These are phyloP conservation scores for Amphiprion clarkii DNA, from an alignment of 2,797 vertebrate species.

Conservation along the genomic window DNA sequence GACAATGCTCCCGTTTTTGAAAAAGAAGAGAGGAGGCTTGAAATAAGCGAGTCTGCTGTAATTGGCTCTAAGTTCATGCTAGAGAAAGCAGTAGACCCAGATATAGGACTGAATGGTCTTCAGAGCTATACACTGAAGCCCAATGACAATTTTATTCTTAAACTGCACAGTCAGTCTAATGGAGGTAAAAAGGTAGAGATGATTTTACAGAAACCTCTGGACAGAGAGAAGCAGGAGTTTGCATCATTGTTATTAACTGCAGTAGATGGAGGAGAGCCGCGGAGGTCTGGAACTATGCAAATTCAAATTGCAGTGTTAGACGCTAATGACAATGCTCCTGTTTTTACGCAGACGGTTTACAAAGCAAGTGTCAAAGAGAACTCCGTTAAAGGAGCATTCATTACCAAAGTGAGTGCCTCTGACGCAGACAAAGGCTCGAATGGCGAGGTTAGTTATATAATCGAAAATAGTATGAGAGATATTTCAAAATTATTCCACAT, in stretches of 20 bases:
- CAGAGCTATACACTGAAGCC: constrained; percentile 76
- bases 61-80: constrained; percentile 76
- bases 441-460: constrained; percentile 69
- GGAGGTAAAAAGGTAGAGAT: constrained; percentile 76
- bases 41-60: constrained; percentile 78
- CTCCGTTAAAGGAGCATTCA: constrained; percentile 50
- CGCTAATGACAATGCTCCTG: constrained; percentile 79
- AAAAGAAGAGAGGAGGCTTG: constrained; percentile 62
- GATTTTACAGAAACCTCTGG: constrained; percentile 76
- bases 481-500: constrained; percentile 62
- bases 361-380: constrained; percentile 75
- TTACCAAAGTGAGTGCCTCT: constrained; percentile 71
- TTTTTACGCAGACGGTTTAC: constrained; percentile 71
- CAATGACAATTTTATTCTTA: constrained; percentile 72
- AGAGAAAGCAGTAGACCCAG: constrained; percentile 74
- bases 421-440: constrained; percentile 77
- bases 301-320: constrained; percentile 78
- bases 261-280: constrained; percentile 77
- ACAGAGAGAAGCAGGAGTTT: constrained; percentile 73
- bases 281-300: constrained; percentile 69
- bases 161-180: constrained; percentile 68
- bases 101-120: constrained; percentile 76
- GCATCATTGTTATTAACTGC: constrained; percentile 68
- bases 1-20: constrained; percentile 76
- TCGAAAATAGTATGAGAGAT: constrained; percentile 50